Evolutionary conservation across 2,797 vertebrate genomes (phyloP), one percentile per base, ranked within the genome.

Genomic region (Phoeniculus purpureus): DNA sequence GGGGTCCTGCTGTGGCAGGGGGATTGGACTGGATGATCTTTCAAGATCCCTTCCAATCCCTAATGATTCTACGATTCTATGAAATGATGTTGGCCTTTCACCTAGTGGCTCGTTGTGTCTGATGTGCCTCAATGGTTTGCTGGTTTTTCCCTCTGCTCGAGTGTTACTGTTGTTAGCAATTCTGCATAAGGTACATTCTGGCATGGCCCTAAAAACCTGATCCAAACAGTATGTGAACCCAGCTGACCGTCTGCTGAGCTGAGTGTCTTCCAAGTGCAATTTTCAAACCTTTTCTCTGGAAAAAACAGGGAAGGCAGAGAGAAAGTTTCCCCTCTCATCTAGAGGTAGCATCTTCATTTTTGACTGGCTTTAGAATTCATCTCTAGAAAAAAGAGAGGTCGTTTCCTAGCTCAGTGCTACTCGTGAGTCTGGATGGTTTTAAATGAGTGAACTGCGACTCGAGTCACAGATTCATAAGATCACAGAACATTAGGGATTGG

Each of bases 221-320:
- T 96, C 95, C 96, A 96, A 96, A 87, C 19, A 66, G 79, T 76
- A 21, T 26, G 48, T 73, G 94, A 92, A 92, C 87, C 74, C 81
- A 96, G 91, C 96, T 97, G 96, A 97, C 80, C 51, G 50, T 97
- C 96, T 85, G 89, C 87, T 89, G 87, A 67, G 89, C 61, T 95
- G 96, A 94, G 95, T 87, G 71, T 34, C 72, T 97, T 97, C 96
- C 95, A 96, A 95, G 78, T 89, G 85, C 84, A 96, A 92, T 95
- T 91, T 97, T 94, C 60, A 90, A 90, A 75, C 86, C 91, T 89
- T 94, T 87, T 64, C 96, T 95, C 83, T 80, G 72, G 81, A 93
- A 91, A 89, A 37, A 95, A 87, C 31, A 77, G 66, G 48, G 65
- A 78, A 43, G 23, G n/a, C 64, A 83, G 43, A 81, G 50, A 89